phyloP scores from a whole-genome alignment of 2,888 invertebrate genomes.

The Dryococelus australis region DNA sequence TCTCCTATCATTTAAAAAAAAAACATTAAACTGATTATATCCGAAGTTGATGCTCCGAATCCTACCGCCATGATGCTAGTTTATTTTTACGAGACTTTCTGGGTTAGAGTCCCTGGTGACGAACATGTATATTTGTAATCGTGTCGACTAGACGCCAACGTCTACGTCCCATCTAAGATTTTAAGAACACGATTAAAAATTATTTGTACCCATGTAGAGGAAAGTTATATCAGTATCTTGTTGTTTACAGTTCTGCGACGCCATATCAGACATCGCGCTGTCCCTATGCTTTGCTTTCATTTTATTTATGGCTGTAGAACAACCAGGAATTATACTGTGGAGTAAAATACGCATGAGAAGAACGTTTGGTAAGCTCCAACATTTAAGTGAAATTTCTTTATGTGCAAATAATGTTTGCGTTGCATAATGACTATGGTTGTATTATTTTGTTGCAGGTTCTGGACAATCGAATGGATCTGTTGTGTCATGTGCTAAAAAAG shows the following conservation, averaged over 20 bases:
- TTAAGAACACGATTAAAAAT: no score
- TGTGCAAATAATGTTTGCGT: background rate
- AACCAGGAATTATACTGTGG: background rate
- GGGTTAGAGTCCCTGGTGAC: no score
- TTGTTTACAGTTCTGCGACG: background rate
- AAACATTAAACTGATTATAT: no score
- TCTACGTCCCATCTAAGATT: no score
- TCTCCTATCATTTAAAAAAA: no score
- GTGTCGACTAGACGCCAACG: no score
- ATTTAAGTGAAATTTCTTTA: background rate
- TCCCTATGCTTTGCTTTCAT: background rate
- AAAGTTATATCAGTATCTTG: no score
- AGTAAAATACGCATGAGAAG: background rate
- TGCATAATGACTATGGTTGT: background rate
- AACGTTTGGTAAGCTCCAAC: background rate
- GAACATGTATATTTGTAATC: no score
- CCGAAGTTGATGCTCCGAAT: no score
- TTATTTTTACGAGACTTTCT: no score
- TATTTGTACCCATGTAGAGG: no score
- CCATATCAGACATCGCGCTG: background rate
- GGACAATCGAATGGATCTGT: background rate
- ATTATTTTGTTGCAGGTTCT: background rate
- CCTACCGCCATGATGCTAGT: no score
- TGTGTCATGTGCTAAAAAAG: background rate
- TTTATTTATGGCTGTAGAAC: background rate